Base-by-base conservation (phyloP, 2,888 invertebrate genomes). In the Andrena bicolor region DNA sequence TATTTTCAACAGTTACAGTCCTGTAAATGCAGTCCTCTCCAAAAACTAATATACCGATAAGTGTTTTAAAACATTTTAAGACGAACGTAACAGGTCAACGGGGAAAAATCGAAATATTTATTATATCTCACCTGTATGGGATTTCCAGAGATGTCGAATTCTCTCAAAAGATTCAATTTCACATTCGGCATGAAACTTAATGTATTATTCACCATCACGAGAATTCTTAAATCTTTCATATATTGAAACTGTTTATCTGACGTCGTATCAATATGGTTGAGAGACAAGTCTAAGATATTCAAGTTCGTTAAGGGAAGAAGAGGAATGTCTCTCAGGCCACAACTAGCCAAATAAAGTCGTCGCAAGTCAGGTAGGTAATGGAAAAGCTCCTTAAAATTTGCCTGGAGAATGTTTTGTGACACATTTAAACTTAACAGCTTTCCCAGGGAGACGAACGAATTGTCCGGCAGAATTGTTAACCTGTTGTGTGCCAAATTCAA, bases 381-480 rank as follows among this genome's bases (percentile, higher is more conserved):
- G 92, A 98, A 97, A 69, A 98, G 95, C 94, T 98, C 98, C 92
- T 97, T 97, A 92, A 97, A 94, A 60, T 93, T 93, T 82, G 98
- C 97, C 89, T 97, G 96, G 83, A 98, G 94, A 49, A 96, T 96
- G 94, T 98, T 98, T 87, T 96, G 96, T 87, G 97, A 97, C 68
- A 98, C 95, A 94, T 98, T 97, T 90, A 98, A 95, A 89, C 96
- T 96, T 88, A 98, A 96, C 82, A 98, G 94, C 87, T 96, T 96
- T 61, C 96, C 96, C 73, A 98, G 95, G 91, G 97, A 97, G 30
- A 97, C 97, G 93, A 98, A 98, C 26, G 98, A 97, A 93, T 98
- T 98, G 94, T 98, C 98, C 2, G 98, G 98, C 85, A 98, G 94
- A 84, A 98, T 97, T 23, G 97, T 97, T 82, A 98, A 95, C 90